Conservation (phyloP, 35 echinoderm and acorn worm genomes). For the Ophiothrix spiculata region DNA sequence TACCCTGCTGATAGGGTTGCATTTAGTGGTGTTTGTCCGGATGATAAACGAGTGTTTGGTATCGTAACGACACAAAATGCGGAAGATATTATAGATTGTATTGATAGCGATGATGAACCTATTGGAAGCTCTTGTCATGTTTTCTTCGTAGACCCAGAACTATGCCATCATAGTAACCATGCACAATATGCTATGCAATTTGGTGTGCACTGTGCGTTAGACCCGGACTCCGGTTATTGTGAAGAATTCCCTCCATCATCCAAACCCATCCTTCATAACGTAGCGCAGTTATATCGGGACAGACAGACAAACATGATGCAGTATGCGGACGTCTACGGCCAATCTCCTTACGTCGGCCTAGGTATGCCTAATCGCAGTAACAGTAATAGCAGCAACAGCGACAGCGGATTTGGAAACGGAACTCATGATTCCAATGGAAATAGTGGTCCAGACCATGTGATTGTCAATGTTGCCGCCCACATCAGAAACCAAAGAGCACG, state of each 20-base stretch:
- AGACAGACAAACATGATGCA: conserved; percentile 46
- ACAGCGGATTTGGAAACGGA: conserved; percentile 92
- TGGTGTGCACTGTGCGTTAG: conserved; percentile 61
- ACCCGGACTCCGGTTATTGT: conserved; percentile 72
- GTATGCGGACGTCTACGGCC: conserved; percentile 76
- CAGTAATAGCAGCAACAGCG: conserved; percentile 97
- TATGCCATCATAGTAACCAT: conserved; percentile 80
- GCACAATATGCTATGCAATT: conserved; percentile 63
- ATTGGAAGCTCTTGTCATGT: conserved; percentile 97
- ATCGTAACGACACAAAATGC: conserved; percentile 80
- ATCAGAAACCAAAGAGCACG: conserved; percentile 59
- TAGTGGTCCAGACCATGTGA: conserved; percentile 32
- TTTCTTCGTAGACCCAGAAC: conserved; percentile 85
- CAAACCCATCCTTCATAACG: conserved; percentile 55
- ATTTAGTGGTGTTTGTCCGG: conserved; percentile 92
- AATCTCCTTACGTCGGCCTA: conserved; percentile 43
- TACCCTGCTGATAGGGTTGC: conserved; percentile 87
- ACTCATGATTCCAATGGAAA: conserved; percentile 44
- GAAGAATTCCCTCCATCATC: conserved; percentile 76
- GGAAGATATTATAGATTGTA: conserved; percentile 19
- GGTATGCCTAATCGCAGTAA: conserved; percentile 63
- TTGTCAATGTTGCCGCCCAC: conserved; percentile 79
- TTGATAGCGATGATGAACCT: conserved; percentile 71
- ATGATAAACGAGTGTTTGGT: conserved; percentile 96
- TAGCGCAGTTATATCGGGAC: conserved; percentile 72